Base-by-base conservation (phyloP, 1,140 invertebrate species). In the Hycleus phaleratus region DNA sequence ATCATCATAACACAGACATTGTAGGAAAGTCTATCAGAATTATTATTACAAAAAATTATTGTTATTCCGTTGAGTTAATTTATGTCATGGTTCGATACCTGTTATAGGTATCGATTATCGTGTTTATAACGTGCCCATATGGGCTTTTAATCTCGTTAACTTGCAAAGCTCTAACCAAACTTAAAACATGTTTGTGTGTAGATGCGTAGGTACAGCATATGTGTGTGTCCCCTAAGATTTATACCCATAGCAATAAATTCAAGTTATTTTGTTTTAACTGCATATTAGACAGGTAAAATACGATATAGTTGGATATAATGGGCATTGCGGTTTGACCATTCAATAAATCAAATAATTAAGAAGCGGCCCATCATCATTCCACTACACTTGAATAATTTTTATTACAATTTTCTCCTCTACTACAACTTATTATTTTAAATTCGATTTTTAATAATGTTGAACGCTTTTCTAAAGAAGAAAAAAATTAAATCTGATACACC, bases 211-310 rank as follows among this genome's bases (percentile, higher is more conserved):
- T 42, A 42, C 3, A 8, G 47, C 49, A 52, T 59, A 52, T 62
- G 53, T 62, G 59, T 61, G 54, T 49, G 18, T 32, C 32, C 32
- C 32, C 32, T 32, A 55, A 61, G 59, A 64, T 64, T 64, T 64
- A 64, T 61, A 56, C 26, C 32, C 46, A 46, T 39, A 49, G 62
- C 49, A 42, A 61, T 64, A 64, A 64, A 64, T 64, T 53, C 47
- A 45, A 51, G 59, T 64, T 59, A 58, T 60, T 61, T 60, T 58
- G 59, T 55, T 58, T 61, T 64, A 64, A 64, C 59, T 63, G 56
- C 62, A 58, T 59, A 59, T 64, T 64, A 64, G 62, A 64, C 59
- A 60, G 59, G 62, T 64, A 60, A 64, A 61, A 64, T 64, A 64
- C 62, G 62, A 64, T 58, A 60, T 57, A 56, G 56, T 49, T 50